Conservation (phyloP, 1,140 invertebrate genomes). For the Stegodyphus dumicola region DNA sequence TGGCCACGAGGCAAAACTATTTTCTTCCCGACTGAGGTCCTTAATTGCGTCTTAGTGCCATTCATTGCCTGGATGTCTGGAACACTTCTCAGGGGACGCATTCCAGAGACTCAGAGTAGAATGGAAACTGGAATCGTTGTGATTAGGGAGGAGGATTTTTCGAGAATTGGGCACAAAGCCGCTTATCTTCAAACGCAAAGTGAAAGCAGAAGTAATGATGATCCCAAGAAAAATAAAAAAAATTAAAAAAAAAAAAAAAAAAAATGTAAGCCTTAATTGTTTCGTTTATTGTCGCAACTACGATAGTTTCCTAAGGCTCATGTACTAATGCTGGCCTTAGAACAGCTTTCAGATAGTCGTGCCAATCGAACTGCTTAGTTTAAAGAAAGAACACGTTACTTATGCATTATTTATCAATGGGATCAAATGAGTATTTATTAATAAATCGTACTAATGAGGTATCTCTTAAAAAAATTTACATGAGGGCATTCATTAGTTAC, state of each 20-base stretch:
- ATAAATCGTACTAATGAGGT: too few species aligned
- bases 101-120: slow-evolving; percentile 4
- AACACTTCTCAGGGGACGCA: neutral
- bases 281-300: too few species aligned
- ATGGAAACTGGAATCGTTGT: slow-evolving; percentile 7
- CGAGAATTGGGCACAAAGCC: slow-evolving; percentile 4
- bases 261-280: too few species aligned
- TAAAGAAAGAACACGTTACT: too few species aligned
- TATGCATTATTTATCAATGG: too few species aligned
- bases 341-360: too few species aligned
- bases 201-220: slow-evolving; percentile 5
- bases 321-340: too few species aligned
- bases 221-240: neutral
- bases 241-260: neutral
- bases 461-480: too few species aligned
- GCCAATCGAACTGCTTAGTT: too few species aligned
- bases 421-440: too few species aligned
- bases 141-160: neutral
- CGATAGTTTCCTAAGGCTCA: too few species aligned
- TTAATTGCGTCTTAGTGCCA: slow-evolving; percentile 9
- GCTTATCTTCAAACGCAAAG: neutral
- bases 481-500: too few species aligned
- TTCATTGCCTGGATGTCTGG: slow-evolving; percentile 8
- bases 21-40: neutral
- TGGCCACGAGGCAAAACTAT: neutral